phyloP scores from a whole-genome alignment of 2,888 invertebrate genomes.

The Sphaerophoria rueppellii region DNA sequence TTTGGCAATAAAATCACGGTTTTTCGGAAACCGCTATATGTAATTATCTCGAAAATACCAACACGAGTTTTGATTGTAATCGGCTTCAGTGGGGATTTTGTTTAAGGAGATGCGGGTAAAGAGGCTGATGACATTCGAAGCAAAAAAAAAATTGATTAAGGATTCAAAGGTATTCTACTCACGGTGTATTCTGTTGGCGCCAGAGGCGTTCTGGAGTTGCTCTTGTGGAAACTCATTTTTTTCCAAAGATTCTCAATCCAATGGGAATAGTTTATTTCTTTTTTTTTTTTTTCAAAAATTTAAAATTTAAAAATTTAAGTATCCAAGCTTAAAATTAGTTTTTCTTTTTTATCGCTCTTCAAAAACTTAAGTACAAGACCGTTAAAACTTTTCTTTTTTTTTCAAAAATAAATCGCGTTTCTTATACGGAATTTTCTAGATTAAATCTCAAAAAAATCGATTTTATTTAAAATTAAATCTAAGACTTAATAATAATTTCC shows the following conservation, averaged over 20 bases:
- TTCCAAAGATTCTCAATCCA: conserved; percentile 61
- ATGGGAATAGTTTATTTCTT: not conserved
- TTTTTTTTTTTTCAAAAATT: not conserved
- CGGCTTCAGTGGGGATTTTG: not conserved
- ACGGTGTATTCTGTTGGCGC: conserved; percentile 81
- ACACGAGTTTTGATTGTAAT: conserved; percentile 33
- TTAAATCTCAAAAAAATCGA: conserved; percentile 2
- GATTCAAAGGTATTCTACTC: conserved; percentile 76
- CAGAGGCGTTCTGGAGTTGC: conserved; percentile 81
- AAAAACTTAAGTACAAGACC: conserved; percentile 42
- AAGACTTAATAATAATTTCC: conserved; percentile 10
- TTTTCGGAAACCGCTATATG: conserved; percentile 32
- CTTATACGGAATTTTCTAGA: not conserved
- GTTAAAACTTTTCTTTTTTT: conserved; percentile 3
- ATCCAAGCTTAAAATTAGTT: conserved; percentile 40
- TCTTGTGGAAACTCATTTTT: conserved; percentile 82
- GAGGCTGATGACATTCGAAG: conserved; percentile 2
- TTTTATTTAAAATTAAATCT: not conserved
- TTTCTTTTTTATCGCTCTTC: not conserved
- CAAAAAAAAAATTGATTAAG: not conserved
- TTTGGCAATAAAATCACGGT: conserved; percentile 11
- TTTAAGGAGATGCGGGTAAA: not conserved
- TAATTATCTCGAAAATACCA: conserved; percentile 26
- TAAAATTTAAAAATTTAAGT: conserved; percentile 28
- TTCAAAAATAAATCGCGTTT: not conserved